Percentiles rank a stretch among this genome's conserved stretches.
These are phyloP conservation scores for Ephestia elutella DNA, from an alignment of 1,140 invertebrate genomes.

Conservation along the genomic window DNA sequence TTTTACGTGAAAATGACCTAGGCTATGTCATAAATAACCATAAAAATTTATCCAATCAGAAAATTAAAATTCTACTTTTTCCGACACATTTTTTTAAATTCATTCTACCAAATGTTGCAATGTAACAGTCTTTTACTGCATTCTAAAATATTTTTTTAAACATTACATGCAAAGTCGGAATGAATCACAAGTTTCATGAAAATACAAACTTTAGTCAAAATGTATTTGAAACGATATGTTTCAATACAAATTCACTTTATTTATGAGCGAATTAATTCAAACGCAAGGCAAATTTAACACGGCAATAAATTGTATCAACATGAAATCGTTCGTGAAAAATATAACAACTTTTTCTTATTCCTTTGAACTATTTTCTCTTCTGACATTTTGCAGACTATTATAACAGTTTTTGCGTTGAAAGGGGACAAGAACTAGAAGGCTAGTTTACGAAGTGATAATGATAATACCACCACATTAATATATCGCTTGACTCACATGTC, in stretches of 20 bases:
- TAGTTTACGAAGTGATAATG: slow-evolving; percentile 2
- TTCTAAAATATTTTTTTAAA: too few relatives aligned
- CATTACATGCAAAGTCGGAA: too few relatives aligned
- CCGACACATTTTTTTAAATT: too few relatives aligned
- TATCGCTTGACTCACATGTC: not conserved
- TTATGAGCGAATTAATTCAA: not conserved
- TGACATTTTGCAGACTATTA: not conserved
- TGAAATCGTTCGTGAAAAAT: not conserved
- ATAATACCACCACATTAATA: not conserved
- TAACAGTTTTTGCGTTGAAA: not conserved
- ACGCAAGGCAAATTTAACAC: not conserved
- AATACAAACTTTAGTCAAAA: too few relatives aligned
- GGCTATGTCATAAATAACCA: too few relatives aligned
- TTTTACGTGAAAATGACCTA: too few relatives aligned
- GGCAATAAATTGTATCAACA: not conserved
- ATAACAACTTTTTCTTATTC: not conserved
- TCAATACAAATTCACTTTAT: not conserved
- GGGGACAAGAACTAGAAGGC: not conserved
- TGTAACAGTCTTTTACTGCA: too few relatives aligned
- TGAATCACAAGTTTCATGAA: too few relatives aligned
- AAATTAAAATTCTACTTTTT: too few relatives aligned
- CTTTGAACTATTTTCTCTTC: not conserved
- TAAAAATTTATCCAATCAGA: too few relatives aligned
- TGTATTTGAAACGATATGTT: too few relatives aligned
- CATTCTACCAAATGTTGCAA: too few relatives aligned